Conservation (phyloP, 1,140 invertebrate genomes). For the Micrasema longulum region DNA sequence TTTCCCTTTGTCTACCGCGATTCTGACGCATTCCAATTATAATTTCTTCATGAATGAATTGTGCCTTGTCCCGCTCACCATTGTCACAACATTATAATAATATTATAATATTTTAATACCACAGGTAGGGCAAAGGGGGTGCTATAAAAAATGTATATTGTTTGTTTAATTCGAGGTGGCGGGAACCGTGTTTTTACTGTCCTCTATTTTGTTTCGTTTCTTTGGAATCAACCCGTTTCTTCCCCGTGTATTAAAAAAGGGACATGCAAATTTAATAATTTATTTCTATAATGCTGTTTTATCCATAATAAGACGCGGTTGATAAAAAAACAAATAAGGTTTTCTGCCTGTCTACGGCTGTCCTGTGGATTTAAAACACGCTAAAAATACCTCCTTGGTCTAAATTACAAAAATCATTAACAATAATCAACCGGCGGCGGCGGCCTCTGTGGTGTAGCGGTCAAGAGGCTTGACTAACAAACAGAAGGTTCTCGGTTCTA, state of each 20-base stretch:
- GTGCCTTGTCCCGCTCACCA: conserved; percentile 10
- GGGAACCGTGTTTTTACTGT: conserved; percentile 35
- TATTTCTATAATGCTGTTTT: neutral
- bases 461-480: no score
- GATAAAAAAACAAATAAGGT: neutral
- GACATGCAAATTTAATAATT: neutral
- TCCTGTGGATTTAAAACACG: neutral
- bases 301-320: neutral
- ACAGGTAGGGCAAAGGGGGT: conserved; percentile 12
- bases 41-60: no score
- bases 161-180: conserved; percentile 47
- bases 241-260: neutral
- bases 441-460: no score
- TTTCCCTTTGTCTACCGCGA: no score
- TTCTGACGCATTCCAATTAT: no score
- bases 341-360: neutral
- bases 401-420: no score
- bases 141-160: conserved; percentile 46
- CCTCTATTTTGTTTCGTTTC: conserved; percentile 11
- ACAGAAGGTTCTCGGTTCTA: no score
- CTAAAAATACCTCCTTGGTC: no score
- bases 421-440: no score
- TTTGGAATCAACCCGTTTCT: conserved; percentile 11
- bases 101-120: conserved; percentile 46
- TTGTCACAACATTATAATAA: conserved; percentile 44